Base-by-base conservation (phyloP, 2,113 vertebrate genomes). In the Archocentrus centrarchus region DNA sequence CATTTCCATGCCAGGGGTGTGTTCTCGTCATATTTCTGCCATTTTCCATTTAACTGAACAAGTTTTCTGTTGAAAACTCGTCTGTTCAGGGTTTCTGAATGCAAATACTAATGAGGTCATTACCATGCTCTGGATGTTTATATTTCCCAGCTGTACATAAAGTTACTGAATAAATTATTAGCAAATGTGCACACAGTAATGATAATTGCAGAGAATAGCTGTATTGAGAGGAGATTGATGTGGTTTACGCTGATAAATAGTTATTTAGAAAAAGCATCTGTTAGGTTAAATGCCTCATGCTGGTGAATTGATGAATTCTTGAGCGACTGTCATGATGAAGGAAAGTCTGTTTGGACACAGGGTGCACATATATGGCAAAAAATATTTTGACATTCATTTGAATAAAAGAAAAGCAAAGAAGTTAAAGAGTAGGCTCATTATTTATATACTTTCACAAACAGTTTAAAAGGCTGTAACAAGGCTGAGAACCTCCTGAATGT, bases 161-260 rank as follows among this genome's bases (percentile, higher is more conserved):
- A 80, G 62, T 58, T 66, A 68, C 41, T 20, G 77, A 37, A 80
- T 77, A 27, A 83, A 84, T 80, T 53, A 80, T 63, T 41, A 37
- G 80, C 44, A 66, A 75, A 86, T 32, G 63, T 41, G 39, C 30
- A 39, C 39, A 59, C 32, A 24, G 20, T 68, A 76, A 79, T 66
- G 78, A 86, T 78, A 30, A 82, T 68, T 62, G 30, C 55, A 55
- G 22, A 79, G 53, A 61, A 86, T 35, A 75, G 81, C 55, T 41
- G 11, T n/a, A 70, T 60, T 59, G n/a, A 63, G 57, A 73, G 77
- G 7, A 64, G 61, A 79, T 4, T 68, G 41, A 79, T 85, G 24
- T 44, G 11, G n/a, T 79, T 91, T 81, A 82, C 6, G 57, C 14
- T 53, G 59, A 90, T 82, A 83, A 87, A 91, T 80, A 73, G 58